Percentiles rank a stretch among this genome's conserved stretches.
Conservation (phyloP, 92 coral and sea anemone species). For the Epizoanthus stellaris region DNA sequence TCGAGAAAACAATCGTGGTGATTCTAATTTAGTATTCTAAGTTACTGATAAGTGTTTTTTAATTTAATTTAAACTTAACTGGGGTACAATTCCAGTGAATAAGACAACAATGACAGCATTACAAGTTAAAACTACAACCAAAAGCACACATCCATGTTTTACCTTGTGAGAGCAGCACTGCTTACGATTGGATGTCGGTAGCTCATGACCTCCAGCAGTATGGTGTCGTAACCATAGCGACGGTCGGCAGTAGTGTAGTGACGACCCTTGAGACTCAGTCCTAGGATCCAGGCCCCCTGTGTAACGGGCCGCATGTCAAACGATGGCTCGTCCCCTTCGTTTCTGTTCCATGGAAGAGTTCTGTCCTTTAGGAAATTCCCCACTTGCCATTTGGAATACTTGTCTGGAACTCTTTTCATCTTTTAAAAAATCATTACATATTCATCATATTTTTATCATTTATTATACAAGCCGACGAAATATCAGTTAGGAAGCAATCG, state of each 20-base stretch:
- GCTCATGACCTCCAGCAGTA: slow-evolving; percentile 16
- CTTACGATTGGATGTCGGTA: slow-evolving; percentile 7
- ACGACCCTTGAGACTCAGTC: background rate
- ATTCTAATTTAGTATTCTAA: no score
- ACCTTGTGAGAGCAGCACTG: background rate
- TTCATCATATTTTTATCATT: no score
- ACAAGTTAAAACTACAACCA: background rate
- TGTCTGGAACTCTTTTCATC: slow-evolving; percentile 5
- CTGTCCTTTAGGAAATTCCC: slow-evolving; percentile 15
- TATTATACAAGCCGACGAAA: no score
- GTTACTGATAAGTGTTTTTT: no score
- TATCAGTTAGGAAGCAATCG: no score
- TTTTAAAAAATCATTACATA: background rate
- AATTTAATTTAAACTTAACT: no score
- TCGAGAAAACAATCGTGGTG: no score
- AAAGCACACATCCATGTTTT: background rate
- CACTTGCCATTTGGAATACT: background rate
- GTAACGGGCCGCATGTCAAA: slow-evolving; percentile 24
- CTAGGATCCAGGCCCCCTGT: slow-evolving; percentile 31
- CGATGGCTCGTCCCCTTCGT: slow-evolving; percentile 25
- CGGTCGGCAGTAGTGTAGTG: slow-evolving; percentile 1
- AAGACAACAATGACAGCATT: background rate
- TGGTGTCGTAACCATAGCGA: slow-evolving; percentile 29
- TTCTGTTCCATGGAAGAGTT: slow-evolving; percentile 11
- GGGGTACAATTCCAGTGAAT: background rate